Base-by-base conservation (phyloP, 2,888 invertebrate species). In the Lithophane socia region DNA sequence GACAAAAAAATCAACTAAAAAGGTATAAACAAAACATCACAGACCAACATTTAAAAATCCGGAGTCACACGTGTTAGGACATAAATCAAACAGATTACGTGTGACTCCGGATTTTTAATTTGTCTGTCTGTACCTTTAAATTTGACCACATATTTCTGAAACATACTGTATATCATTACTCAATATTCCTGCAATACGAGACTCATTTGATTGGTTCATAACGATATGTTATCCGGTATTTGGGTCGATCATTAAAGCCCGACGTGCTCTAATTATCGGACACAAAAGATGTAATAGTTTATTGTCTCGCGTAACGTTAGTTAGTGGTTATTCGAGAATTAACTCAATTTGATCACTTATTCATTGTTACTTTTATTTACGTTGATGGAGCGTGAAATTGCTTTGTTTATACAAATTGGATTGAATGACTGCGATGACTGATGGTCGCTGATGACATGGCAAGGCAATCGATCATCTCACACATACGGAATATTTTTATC, bases 231-330 rank as follows among this genome's bases (percentile, higher is more conserved):
- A 90, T 89, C 80, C 83, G 88, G 89, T 90, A 94, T 93, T 92
- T 87, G 84, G 90, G 91, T 89, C 90, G 87, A 90, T 90, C 91
- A 87, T 91, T 92, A 81, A 82, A 89, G 85, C 83, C 87, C 81
- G 89, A 88, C 87, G 87, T 87, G 88, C 81, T 88, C 89, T 92
- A 93, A 94, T 94, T 93, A 92, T 90, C 86, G 85, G 80, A 91
- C 92, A 93, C 93, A 94, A 94, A 92, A 92, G 92, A 90, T 83
- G 87, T 83, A 86, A 75, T 78, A 75, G 90, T 91, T 92, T 89
- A 92, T 92, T 91, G 91, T 91, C 85, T 86, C 82, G 65, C 42
- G 63, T 63, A 71, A 77, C 77, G 21, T 54, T 69, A 73, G 61
- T 76, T 69, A 47, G 75, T 64, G 68, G 70, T 75, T 49, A 67